Evolutionary conservation across 2,888 invertebrate genomes (phyloP).

Genomic region (Hemistola chrysoprasaria): DNA sequence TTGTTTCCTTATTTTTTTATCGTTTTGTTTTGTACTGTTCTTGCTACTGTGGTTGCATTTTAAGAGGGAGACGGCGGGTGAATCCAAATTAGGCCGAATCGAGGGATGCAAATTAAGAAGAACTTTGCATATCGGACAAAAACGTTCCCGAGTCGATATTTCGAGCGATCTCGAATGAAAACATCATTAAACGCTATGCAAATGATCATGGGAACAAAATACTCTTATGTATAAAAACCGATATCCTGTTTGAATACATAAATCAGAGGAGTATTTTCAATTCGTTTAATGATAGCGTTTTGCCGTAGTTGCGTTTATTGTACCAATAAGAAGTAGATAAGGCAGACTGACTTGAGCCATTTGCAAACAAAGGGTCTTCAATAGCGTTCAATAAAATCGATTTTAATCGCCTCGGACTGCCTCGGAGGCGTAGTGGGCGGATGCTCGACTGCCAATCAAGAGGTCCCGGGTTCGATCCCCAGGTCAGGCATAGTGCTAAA

Average conservation of each 20-base stretch:
- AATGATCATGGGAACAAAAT: constrained; percentile 53
- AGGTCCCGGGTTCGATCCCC: constrained; percentile 48
- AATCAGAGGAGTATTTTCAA: constrained; percentile 18
- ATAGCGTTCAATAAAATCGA: constrained; percentile 67
- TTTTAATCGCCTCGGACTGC: too few relatives aligned
- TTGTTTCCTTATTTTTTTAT: constrained; percentile 80
- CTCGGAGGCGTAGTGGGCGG: too few relatives aligned
- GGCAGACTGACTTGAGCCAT: constrained; percentile 41
- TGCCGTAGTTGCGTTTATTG: constrained; percentile 24
- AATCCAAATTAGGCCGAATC: constrained; percentile 73
- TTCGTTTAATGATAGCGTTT: constrained; percentile 25
- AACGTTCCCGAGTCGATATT: constrained; percentile 44
- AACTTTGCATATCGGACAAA: constrained; percentile 68
- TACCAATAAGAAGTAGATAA: constrained; percentile 38
- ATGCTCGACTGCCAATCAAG: too few relatives aligned
- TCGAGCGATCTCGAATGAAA: constrained; percentile 56
- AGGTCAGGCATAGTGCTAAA: too few relatives aligned
- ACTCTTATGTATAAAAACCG: constrained; percentile 31
- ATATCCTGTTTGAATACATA: constrained; percentile 28
- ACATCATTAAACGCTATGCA: constrained; percentile 70
- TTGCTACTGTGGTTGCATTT: constrained; percentile 76
- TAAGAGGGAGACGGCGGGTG: constrained; percentile 67
- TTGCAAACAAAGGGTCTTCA: constrained; percentile 70
- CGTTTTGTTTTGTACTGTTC: constrained; percentile 54
- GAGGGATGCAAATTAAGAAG: constrained; percentile 65